Evolutionary conservation across 2,888 invertebrate species (phyloP), one percentile per base, ranked within the genome.

Genomic region (Epistrophe eligans): DNA sequence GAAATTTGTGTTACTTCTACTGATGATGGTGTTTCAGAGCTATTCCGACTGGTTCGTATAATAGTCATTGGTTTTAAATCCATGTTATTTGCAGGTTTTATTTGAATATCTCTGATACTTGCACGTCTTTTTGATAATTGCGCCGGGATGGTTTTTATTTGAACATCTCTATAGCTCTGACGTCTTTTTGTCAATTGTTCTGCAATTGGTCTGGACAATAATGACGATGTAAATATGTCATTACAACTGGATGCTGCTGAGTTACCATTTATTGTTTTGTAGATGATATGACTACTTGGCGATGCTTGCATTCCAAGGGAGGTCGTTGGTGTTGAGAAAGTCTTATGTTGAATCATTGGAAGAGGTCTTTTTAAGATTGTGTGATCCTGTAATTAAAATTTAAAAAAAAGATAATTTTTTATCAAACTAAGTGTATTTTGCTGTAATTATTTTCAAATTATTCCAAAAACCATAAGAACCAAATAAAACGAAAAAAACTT

Each of bases 1-100:
- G 88, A 80, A 24, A 88, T 88, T 70, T 84, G 84, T 19, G 88
- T 88, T 1, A 88, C 67, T 57, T 87, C 87, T 28, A 71, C 43
- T 4, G 58, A 4, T 19, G 70, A 28, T 24, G 80, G 13, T 2
- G 50, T 50, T 35, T 67, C 50, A 0, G 43, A 48, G 28, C 38
- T 58, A 13, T 77, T 83, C 6, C 24, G 19, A 52, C 48, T 52
- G 3, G 45, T 70, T 4, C 50, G 24, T 35, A 35, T 50, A 15
- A 62, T 64, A 9, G 45, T 73, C 15, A 57, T 9, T 9, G 66
- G 71, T 40, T 74, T 70, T 15, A 1, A 43, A 9, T 64, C 64
- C 43, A 45, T 45, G 2, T 19, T 17, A 40, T 50, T 76, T 70
- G 74, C 1, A 77, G 17, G 11, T 60, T 72, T 13, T 66, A 72